These are phyloP conservation scores for Yponomeuta sedellus DNA, from an alignment of 2,888 invertebrate species.

Conservation along the genomic window DNA sequence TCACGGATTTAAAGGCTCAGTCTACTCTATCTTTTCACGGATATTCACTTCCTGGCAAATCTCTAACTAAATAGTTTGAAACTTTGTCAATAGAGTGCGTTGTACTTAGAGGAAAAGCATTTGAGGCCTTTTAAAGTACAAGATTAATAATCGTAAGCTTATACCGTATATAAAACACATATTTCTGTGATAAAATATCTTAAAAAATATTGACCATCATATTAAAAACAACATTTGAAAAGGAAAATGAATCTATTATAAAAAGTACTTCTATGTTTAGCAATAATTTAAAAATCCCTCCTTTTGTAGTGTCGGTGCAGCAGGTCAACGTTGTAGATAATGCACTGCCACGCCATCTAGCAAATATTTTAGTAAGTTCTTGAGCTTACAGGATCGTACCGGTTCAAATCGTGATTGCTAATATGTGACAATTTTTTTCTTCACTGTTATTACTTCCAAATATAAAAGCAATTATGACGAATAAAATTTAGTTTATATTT, in stretches of 20 bases:
- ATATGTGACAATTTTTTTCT: background rate
- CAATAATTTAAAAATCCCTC: background rate
- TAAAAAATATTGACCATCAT: background rate
- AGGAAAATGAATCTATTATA: background rate
- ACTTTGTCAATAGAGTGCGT: no score
- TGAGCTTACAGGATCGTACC: background rate
- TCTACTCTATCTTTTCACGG: no score
- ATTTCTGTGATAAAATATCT: no score
- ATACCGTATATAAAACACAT: no score
- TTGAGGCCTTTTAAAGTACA: no score
- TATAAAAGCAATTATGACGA: background rate
- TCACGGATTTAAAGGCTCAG: no score
- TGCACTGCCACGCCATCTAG: background rate
- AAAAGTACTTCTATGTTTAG: background rate
- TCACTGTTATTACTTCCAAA: background rate
- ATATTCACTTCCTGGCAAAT: no score
- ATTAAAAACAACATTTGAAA: background rate
- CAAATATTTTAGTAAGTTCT: background rate
- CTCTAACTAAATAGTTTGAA: no score
- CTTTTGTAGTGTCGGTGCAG: background rate
- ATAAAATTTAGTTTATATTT: background rate
- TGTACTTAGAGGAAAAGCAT: no score
- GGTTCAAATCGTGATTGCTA: background rate
- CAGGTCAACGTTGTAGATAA: background rate
- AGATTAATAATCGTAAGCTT: no score